Conservation (phyloP, 2,113 vertebrate species). For the Rhinolophus sinicus region DNA sequence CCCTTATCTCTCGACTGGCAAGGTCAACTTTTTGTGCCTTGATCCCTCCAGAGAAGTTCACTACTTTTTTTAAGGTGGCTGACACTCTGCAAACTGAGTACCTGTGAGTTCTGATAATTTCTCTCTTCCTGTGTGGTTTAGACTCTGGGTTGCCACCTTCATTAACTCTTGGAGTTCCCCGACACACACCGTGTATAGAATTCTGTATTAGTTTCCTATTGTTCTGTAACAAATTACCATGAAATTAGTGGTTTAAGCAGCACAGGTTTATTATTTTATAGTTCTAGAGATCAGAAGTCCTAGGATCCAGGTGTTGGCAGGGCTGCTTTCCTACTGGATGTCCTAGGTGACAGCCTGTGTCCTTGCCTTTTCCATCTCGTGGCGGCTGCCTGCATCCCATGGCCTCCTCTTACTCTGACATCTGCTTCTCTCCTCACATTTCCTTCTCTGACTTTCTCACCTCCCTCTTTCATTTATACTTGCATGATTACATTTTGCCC, state of each 20-base stretch:
- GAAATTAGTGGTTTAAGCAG: not conserved
- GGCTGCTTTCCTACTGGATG: not conserved
- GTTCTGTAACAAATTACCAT: not conserved
- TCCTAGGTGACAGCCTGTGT: not conserved
- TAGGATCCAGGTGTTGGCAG: not conserved
- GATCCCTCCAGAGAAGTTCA: not conserved
- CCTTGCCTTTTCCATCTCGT: not conserved
- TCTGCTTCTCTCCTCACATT: not conserved
- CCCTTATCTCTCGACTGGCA: not conserved
- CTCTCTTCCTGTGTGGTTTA: not conserved
- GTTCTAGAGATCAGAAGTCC: not conserved
- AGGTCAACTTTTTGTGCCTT: not conserved
- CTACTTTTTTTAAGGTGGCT: not conserved
- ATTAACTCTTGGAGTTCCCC: not conserved
- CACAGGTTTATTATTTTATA: not conserved
- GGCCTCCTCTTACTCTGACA: not conserved
- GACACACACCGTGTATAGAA: not conserved
- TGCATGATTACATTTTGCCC: not conserved
- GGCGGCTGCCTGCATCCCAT: not conserved
- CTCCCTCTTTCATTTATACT: not conserved
- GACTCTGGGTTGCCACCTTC: not conserved
- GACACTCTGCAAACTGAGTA: not conserved
- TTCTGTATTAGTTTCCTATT: not conserved
- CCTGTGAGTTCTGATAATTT: not conserved
- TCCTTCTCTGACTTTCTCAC: not conserved